A percentile compares a stretch with the other conserved stretches of the same genome.
Evolutionary conservation across 2,888 invertebrate species (phyloP).

Genomic region (Chymomyza amoena): DNA sequence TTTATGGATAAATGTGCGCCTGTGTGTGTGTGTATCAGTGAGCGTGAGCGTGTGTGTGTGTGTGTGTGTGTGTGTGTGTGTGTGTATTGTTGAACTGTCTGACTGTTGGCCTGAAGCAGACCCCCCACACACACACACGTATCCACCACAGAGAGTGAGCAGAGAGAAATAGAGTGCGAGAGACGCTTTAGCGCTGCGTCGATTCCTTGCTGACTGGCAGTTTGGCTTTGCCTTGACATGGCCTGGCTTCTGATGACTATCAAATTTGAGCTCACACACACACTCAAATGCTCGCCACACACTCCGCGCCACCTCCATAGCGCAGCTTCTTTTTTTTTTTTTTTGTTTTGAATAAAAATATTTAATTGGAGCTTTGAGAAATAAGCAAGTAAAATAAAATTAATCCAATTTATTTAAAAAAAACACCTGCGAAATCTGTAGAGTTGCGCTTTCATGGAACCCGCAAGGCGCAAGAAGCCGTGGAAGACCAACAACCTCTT

Average conservation of each 20-base stretch:
- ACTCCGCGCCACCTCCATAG: neutral
- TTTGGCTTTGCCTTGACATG: neutral
- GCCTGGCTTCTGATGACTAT: constrained; percentile 7
- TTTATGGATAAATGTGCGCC: neutral
- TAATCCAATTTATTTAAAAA: too few species aligned
- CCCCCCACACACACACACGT: neutral
- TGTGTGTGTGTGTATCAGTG: neutral
- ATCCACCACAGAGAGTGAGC: neutral
- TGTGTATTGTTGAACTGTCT: neutral
- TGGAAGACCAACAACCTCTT: too few species aligned
- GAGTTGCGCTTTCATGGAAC: too few species aligned
- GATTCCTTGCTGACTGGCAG: constrained; percentile 1
- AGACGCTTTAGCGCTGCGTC: neutral
- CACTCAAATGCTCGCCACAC: neutral
- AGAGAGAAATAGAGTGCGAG: neutral
- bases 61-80: neutral
- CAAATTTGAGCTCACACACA: neutral
- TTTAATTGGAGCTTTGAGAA: too few species aligned
- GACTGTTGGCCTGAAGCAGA: neutral
- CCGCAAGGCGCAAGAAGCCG: too few species aligned
- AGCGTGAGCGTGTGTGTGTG: too few species aligned
- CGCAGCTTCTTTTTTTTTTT: too few species aligned
- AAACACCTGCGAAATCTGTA: too few species aligned
- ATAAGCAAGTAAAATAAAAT: too few species aligned
- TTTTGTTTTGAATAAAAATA: too few species aligned